Conservation (phyloP, 2,888 invertebrate species). For the Stenodera caucasica region DNA sequence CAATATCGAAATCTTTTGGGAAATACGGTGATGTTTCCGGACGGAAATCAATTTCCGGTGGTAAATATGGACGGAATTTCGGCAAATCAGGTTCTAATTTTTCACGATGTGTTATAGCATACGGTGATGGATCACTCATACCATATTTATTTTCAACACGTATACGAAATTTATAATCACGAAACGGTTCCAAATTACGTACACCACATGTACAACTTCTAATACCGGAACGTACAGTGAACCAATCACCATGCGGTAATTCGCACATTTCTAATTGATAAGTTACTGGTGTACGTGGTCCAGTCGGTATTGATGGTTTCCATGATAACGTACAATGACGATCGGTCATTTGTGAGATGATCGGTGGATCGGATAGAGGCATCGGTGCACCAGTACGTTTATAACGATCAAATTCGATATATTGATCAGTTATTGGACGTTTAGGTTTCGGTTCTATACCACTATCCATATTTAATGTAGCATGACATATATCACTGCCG, state of each 20-base stretch:
- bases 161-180: constrained; percentile 94
- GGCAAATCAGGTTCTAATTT: constrained; percentile 79
- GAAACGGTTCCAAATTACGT: constrained; percentile 85
- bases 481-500: constrained; percentile 80
- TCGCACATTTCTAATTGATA: constrained; percentile 96
- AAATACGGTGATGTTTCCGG: constrained; percentile 85
- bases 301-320: constrained; percentile 89
- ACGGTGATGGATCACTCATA: constrained; percentile 94
- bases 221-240: constrained; percentile 80
- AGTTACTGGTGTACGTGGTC: constrained; percentile 86
- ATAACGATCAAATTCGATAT: constrained; percentile 81
- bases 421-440: constrained; percentile 74
- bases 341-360: constrained; percentile 91
- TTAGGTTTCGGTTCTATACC: constrained; percentile 66
- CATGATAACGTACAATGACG: constrained; percentile 86
- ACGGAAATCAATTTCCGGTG: constrained; percentile 79
- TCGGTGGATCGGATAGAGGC: constrained; percentile 87
- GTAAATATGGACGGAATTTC: constrained; percentile 76
- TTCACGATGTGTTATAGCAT: constrained; percentile 77
- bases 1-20: constrained; percentile 90
- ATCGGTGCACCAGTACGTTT: constrained; percentile 82
- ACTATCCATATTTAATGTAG: constrained; percentile 73
- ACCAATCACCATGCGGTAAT: constrained; percentile 91
- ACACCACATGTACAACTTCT: constrained; percentile 90
- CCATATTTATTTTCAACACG: constrained; percentile 97